Percentiles rank a stretch among this genome's conserved stretches.
These are phyloP conservation scores for Neosilurus hyrtlii DNA, from an alignment of 2,797 vertebrate species.

Conservation along the genomic window DNA sequence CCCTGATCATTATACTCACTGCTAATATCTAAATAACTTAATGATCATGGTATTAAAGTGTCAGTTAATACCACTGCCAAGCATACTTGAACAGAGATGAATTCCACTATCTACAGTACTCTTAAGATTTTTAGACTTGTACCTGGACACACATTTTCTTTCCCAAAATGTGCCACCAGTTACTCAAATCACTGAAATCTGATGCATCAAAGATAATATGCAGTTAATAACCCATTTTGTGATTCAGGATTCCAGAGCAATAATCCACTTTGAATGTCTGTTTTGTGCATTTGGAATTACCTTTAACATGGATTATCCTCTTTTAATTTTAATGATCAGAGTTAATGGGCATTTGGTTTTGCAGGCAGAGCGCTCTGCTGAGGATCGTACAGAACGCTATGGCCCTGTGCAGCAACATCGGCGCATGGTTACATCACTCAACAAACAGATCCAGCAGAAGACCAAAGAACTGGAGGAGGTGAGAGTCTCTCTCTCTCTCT, in stretches of 20 bases:
- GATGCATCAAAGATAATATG: background rate
- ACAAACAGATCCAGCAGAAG: slow-evolving; percentile 88
- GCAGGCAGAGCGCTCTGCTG: slow-evolving; percentile 82
- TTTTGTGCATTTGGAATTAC: background rate
- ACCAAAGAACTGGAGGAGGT: slow-evolving; percentile 85
- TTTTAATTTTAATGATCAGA: background rate
- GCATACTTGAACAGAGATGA: background rate
- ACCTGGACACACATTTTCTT: background rate
- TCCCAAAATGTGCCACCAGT: background rate
- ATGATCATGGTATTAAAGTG: background rate
- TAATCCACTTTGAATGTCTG: background rate
- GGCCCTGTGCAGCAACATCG: slow-evolving; percentile 86
- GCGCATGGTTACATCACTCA: slow-evolving; percentile 80
- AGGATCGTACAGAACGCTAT: slow-evolving; percentile 83
- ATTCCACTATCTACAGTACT: no score
- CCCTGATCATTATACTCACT: background rate
- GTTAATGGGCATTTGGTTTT: slow-evolving; percentile 44
- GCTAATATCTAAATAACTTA: background rate
- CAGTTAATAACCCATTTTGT: background rate
- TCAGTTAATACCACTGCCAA: background rate
- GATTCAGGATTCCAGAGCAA: background rate
- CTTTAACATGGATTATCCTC: background rate
- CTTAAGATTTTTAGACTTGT: background rate
- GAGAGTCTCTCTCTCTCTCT: no score
- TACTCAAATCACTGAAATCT: slow-evolving; percentile 4